Conservation (phyloP, 2,888 invertebrate genomes). For the Salticus scenicus region DNA sequence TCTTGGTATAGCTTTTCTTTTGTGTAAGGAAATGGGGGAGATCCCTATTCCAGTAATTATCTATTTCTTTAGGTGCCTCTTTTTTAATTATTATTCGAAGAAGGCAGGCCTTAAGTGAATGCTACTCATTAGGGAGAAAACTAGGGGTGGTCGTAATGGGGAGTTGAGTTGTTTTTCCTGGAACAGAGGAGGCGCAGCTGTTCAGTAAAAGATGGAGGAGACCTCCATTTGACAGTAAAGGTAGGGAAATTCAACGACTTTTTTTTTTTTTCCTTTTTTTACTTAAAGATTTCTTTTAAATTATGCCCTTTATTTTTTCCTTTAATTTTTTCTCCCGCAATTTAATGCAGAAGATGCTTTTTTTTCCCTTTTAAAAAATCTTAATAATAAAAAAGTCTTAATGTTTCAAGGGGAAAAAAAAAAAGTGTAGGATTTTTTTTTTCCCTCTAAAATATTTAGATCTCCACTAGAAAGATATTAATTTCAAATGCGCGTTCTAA, state of each 20-base stretch:
- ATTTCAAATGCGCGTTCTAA: neutral
- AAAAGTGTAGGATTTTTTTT: no score
- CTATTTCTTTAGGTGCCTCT: constrained; percentile 68
- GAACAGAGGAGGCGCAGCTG: constrained; percentile 40
- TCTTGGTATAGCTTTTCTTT: constrained; percentile 61
- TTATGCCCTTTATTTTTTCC: neutral
- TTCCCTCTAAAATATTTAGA: neutral
- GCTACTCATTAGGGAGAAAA: constrained; percentile 50
- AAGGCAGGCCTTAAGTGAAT: constrained; percentile 42
- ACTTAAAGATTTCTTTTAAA: constrained; percentile 1
- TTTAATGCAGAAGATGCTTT: neutral
- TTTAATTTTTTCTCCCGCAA: neutral
- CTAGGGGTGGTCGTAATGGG: constrained; percentile 49
- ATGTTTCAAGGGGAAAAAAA: neutral
- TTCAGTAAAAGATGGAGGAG: constrained; percentile 49
- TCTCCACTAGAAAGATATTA: neutral
- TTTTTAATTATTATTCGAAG: constrained; percentile 68
- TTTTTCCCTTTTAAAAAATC: neutral
- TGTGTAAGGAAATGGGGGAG: constrained; percentile 51
- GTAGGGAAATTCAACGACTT: constrained; percentile 13
- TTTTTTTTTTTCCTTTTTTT: neutral
- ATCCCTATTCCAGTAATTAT: constrained; percentile 63
- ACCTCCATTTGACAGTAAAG: constrained; percentile 17
- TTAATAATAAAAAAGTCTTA: neutral
- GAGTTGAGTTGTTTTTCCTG: constrained; percentile 35